phyloP scores from a whole-genome alignment of 1,140 invertebrate species.

The Zaprionus kolodkinae region DNA sequence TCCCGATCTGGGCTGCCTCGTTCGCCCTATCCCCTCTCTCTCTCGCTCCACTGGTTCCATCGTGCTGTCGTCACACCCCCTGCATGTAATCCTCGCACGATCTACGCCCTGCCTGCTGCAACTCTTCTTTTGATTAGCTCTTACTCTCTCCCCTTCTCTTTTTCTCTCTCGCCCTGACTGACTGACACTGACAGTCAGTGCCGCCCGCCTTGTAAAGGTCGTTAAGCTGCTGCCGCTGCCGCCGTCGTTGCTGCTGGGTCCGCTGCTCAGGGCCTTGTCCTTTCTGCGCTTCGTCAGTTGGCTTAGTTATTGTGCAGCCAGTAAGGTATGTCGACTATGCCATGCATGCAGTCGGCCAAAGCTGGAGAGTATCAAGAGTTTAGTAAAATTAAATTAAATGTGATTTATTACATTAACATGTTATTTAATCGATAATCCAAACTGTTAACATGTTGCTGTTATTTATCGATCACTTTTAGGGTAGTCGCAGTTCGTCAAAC shows the following conservation, averaged over 20 bases:
- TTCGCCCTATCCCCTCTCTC: background rate
- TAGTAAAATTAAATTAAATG: no score
- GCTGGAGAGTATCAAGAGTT: no score
- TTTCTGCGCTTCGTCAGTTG: slow-evolving; percentile 62
- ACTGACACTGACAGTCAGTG: slow-evolving; percentile 32
- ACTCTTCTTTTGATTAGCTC: slow-evolving; percentile 54
- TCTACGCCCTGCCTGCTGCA: slow-evolving; percentile 53
- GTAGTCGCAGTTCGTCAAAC: background rate
- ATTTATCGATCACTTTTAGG: background rate
- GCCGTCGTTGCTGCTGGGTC: no score
- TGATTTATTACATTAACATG: background rate
- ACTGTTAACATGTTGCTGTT: background rate
- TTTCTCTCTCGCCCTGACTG: slow-evolving; percentile 20
- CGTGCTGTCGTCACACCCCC: slow-evolving; percentile 68
- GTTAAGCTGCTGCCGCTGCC: slow-evolving; percentile 49
- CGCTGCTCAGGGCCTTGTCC: slow-evolving; percentile 55
- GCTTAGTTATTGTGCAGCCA: slow-evolving; percentile 40
- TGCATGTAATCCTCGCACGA: slow-evolving; percentile 75
- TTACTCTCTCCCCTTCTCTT: slow-evolving; percentile 2
- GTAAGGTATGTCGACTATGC: background rate
- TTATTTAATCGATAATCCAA: background rate
- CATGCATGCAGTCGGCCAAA: background rate
- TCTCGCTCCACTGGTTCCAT: background rate
- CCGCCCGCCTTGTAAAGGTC: slow-evolving; percentile 65
- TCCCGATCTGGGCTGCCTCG: background rate